Evolutionary conservation across 2,888 invertebrate genomes (phyloP).

Genomic region (Acleris holmiana): DNA sequence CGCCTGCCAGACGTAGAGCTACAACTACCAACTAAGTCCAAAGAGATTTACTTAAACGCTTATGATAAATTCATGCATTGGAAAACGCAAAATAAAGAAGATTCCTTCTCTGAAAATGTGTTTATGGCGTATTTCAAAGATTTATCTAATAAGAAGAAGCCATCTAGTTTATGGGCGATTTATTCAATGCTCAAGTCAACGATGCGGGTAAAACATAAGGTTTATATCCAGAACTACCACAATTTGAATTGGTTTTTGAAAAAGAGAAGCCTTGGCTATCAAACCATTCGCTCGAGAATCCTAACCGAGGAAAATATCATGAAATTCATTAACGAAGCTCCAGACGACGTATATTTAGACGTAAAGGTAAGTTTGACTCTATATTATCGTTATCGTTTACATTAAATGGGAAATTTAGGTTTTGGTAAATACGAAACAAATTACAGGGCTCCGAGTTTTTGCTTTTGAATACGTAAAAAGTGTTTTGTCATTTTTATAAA

Average conservation of each 20-base stretch:
- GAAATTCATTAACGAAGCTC: conserved; percentile 15
- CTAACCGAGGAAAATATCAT: conserved; percentile 17
- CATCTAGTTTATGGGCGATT: conserved; percentile 20
- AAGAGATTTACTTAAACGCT: conserved; percentile 7
- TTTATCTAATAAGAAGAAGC: conserved; percentile 11
- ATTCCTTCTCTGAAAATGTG: conserved; percentile 8
- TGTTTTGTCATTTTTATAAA: too few relatives aligned
- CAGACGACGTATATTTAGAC: conserved; percentile 18
- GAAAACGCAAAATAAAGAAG: conserved; percentile 14
- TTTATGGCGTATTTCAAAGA: conserved; percentile 22
- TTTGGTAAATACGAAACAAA: too few relatives aligned
- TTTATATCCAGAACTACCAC: conserved; percentile 7
- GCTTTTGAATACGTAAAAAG: too few relatives aligned
- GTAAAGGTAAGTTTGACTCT: conserved; percentile 11
- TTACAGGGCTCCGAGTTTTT: too few relatives aligned
- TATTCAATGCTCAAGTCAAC: conserved; percentile 31
- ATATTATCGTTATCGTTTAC: too few relatives aligned
- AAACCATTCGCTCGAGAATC: conserved; percentile 8
- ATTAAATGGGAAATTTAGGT: too few relatives aligned
- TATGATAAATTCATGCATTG: conserved; percentile 23
- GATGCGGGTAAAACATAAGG: conserved; percentile 7
- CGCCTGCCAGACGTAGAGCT: not conserved
- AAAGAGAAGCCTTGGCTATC: conserved; percentile 1
- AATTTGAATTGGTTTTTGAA: conserved; percentile 15
- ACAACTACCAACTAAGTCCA: conserved; percentile 13